A percentile compares a stretch with the other conserved stretches of the same genome.
Conservation (phyloP, 2,797 vertebrate species). For the Neomorphus geoffroyi region DNA sequence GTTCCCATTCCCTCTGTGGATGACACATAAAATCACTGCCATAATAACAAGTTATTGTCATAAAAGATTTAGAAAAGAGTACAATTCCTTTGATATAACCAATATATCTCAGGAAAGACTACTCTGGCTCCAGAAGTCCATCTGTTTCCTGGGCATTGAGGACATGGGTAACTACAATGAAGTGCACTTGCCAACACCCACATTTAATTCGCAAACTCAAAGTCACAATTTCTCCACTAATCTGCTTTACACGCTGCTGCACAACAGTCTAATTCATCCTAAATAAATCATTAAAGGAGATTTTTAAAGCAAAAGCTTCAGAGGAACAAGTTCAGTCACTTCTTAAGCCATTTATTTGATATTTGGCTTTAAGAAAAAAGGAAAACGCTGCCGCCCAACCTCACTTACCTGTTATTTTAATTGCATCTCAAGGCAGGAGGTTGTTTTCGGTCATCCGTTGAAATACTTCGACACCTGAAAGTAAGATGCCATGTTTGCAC, state of each 20-base stretch:
- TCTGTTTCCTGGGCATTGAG: not conserved
- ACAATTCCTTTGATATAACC: not conserved
- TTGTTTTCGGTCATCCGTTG: not conserved
- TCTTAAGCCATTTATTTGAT: not conserved
- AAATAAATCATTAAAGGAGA: not conserved
- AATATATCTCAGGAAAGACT: not conserved
- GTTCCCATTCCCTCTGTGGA: not conserved
- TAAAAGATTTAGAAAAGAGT: not conserved
- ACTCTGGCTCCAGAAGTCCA: not conserved
- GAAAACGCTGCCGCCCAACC: not conserved
- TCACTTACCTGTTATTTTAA: not conserved
- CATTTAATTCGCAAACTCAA: not conserved
- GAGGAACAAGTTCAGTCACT: not conserved
- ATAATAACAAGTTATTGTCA: not conserved
- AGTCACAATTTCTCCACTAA: not conserved
- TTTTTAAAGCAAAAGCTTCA: not conserved
- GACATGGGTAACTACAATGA: not conserved
- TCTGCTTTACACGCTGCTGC: not conserved
- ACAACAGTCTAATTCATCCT: not conserved
- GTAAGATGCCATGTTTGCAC: not conserved
- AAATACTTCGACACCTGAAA: not conserved
- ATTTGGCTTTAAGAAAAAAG: not conserved
- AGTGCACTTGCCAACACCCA: not conserved
- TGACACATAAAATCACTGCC: not conserved
- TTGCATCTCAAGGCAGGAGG: not conserved